These are phyloP conservation scores for Phoeniculus purpureus DNA, from an alignment of 2,797 vertebrate species.

Conservation along the genomic window DNA sequence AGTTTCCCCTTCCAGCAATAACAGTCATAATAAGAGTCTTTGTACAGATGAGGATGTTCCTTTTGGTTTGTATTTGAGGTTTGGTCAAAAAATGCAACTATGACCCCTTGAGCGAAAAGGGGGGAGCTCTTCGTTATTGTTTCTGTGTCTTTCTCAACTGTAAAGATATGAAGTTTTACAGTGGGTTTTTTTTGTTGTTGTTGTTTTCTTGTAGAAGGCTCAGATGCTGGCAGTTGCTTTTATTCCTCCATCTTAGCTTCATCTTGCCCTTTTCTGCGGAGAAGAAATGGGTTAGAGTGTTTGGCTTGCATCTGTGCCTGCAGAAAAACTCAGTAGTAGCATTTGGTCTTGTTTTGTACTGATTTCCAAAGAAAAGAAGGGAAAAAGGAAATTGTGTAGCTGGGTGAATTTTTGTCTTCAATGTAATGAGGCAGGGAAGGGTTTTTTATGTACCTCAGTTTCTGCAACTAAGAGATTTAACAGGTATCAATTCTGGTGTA, in stretches of 20 bases:
- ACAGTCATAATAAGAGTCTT: constrained; percentile 60
- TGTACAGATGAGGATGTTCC: constrained; percentile 61
- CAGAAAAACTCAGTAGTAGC: background rate
- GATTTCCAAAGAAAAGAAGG: background rate
- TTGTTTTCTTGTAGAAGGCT: background rate
- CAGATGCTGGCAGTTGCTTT: background rate
- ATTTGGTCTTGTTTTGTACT: background rate
- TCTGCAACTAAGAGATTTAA: background rate
- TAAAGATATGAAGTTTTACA: background rate
- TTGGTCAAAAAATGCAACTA: constrained; percentile 64
- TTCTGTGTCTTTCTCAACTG: constrained; percentile 39
- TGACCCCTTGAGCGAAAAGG: constrained; percentile 44
- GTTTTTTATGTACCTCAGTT: background rate
- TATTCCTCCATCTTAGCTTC: background rate
- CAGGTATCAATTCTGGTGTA: background rate
- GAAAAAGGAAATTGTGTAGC: background rate
- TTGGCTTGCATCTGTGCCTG: constrained; percentile 11
- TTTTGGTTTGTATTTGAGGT: constrained; percentile 72
- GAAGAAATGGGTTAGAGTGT: background rate
- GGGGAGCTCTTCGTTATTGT: constrained; percentile 45
- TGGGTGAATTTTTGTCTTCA: background rate
- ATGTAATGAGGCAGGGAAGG: background rate
- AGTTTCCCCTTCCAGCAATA: constrained; percentile 70
- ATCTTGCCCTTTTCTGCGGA: background rate
- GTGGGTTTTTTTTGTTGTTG: background rate